phyloP scores from a whole-genome alignment of 2,797 vertebrate species.

The Rachycentron canadum region DNA sequence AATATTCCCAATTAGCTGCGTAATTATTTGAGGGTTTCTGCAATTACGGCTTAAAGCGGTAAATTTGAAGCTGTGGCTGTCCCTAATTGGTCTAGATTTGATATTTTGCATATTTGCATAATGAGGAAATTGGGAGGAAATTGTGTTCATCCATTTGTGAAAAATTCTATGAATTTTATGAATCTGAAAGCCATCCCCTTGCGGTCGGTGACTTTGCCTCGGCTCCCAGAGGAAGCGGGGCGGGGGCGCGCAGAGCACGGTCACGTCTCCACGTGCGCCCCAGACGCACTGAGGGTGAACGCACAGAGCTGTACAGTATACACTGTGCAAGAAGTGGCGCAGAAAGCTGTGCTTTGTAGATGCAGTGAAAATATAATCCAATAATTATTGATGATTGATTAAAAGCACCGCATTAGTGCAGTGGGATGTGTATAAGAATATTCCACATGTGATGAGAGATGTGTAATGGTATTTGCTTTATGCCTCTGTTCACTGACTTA shows the following conservation, averaged over 20 bases:
- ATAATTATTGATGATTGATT: constrained; percentile 18
- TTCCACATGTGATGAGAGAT: constrained; percentile 38
- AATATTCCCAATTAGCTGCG: constrained; percentile 99
- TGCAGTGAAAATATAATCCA: constrained; percentile 2
- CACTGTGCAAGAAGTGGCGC: constrained; percentile 34
- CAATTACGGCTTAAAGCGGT: constrained; percentile 98
- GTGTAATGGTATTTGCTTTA: constrained; percentile 43
- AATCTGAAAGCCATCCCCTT: constrained; percentile 95
- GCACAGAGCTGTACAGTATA: constrained; percentile 27
- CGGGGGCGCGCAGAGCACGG: constrained; percentile 85
- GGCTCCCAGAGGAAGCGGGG: constrained; percentile 91
- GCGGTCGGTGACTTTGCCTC: constrained; percentile 95
- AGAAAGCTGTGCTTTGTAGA: constrained; percentile 17
- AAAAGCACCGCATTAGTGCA: constrained; percentile 28
- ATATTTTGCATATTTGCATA: constrained; percentile 99
- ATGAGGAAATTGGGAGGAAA: constrained; percentile 99
- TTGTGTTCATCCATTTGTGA: constrained; percentile 99
- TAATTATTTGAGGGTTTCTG: constrained; percentile 99
- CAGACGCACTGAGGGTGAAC: constrained; percentile 61
- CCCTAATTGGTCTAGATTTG: constrained; percentile 99
- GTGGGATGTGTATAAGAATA: constrained; percentile 11
- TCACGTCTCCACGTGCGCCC: constrained; percentile 85
- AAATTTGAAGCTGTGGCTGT: constrained; percentile 98
- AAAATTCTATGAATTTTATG: constrained; percentile 98
- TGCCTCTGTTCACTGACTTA: constrained; percentile 53